Conservation (phyloP, 2,888 invertebrate species). For the Atherix ibis region DNA sequence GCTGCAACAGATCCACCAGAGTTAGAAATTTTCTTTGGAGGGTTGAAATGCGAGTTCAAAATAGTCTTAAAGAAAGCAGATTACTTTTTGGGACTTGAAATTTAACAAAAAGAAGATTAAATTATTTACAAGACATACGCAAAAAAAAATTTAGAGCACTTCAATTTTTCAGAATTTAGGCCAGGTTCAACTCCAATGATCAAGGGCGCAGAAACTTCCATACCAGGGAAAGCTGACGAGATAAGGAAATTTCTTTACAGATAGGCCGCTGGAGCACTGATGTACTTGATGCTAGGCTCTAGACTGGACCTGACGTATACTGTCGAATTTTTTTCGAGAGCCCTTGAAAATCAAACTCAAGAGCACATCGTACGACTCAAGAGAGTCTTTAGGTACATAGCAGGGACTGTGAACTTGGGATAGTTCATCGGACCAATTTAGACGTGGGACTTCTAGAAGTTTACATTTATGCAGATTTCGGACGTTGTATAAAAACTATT, state of each 20-base stretch:
- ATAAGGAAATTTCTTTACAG: conserved; percentile 4
- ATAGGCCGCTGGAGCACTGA: conserved; percentile 17
- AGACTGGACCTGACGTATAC: conserved; percentile 18
- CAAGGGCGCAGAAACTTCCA: conserved; percentile 2
- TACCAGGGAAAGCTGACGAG: conserved; percentile 4
- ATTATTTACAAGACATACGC: conserved; percentile 9
- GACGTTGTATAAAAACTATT: conserved; percentile 17
- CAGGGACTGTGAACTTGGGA: conserved; percentile 15
- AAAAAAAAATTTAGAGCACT: conserved; percentile 9
- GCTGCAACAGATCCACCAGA: conserved; percentile 9
- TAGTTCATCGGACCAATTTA: conserved; percentile 10
- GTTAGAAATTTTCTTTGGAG: conserved; percentile 8
- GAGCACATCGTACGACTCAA: conserved; percentile 17
- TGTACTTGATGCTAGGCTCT: conserved; percentile 17
- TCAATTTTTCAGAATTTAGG: conserved; percentile 9
- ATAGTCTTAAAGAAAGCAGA: conserved; percentile 22
- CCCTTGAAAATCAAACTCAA: conserved; percentile 15
- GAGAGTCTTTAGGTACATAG: conserved; percentile 18
- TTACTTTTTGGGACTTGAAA: conserved; percentile 17
- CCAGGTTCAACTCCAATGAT: conserved; percentile 7
- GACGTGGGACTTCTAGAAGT: conserved; percentile 10
- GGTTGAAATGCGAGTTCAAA: conserved; percentile 24
- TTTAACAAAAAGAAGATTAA: conserved; percentile 6
- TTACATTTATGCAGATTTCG: conserved; percentile 24
- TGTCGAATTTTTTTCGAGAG: conserved; percentile 15